Conservation (phyloP, 2,888 invertebrate genomes). For the Drosophila mimica region DNA sequence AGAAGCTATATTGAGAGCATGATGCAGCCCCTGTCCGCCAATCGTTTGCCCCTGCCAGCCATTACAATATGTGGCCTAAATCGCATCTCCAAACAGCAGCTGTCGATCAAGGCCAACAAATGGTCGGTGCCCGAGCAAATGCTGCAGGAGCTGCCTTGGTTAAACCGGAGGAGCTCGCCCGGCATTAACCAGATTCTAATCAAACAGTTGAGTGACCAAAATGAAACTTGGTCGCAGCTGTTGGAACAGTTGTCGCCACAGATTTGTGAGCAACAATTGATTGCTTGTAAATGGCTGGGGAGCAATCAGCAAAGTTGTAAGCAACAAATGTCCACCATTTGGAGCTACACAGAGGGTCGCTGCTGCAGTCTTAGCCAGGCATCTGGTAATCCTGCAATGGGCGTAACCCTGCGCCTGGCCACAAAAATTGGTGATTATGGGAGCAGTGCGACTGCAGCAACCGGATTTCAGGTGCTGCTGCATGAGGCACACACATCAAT, state of each 20-base stretch:
- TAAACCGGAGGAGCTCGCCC: slow-evolving; percentile 7
- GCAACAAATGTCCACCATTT: slow-evolving; percentile 86
- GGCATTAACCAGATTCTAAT: not conserved
- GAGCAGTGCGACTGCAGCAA: slow-evolving; percentile 86
- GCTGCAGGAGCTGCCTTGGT: slow-evolving; percentile 59
- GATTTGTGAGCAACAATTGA: slow-evolving; percentile 86
- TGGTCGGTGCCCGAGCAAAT: slow-evolving; percentile 80
- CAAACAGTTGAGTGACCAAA: not conserved
- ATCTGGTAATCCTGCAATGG: slow-evolving; percentile 88
- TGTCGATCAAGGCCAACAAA: slow-evolving; percentile 76
- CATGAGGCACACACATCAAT: slow-evolving; percentile 88
- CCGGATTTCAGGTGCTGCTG: slow-evolving; percentile 87
- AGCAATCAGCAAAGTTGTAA: slow-evolving; percentile 85
- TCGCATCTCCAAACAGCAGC: slow-evolving; percentile 84
- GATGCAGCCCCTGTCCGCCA: slow-evolving; percentile 85
- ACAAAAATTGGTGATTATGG: slow-evolving; percentile 87
- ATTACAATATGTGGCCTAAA: slow-evolving; percentile 87
- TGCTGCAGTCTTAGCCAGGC: slow-evolving; percentile 89
- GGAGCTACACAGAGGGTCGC: slow-evolving; percentile 85
- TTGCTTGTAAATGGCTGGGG: slow-evolving; percentile 88
- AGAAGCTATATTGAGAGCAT: slow-evolving; percentile 86
- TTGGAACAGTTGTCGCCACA: slow-evolving; percentile 85
- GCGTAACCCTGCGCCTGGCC: slow-evolving; percentile 87
- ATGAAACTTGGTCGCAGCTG: slow-evolving; percentile 49
- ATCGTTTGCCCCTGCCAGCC: slow-evolving; percentile 86